phyloP scores from a whole-genome alignment of 1,140 invertebrate species.

The Wiebesia pumilae region DNA sequence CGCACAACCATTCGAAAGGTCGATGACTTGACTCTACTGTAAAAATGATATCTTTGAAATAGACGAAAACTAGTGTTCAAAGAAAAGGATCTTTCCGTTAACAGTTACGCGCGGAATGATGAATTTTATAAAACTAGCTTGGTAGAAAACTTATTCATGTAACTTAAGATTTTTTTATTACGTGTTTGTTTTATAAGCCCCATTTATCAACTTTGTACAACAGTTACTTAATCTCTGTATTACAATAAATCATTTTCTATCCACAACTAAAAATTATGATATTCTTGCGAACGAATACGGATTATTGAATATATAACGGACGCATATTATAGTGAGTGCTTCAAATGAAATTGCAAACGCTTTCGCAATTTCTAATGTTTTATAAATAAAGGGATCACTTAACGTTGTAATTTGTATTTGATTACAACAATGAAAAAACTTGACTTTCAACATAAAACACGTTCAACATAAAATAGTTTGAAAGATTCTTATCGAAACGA shows the following conservation, averaged over 20 bases:
- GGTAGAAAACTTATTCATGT: neutral
- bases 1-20: neutral
- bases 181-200: neutral
- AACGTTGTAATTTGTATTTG: conserved; percentile 10
- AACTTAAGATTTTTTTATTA: neutral
- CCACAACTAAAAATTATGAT: neutral
- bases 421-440: conserved; percentile 6
- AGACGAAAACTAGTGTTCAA: neutral
- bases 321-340: neutral
- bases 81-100: neutral
- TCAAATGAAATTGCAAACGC: neutral
- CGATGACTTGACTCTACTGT: neutral
- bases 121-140: neutral
- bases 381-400: conserved; percentile 18
- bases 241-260: neutral
- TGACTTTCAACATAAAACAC: too few species aligned
- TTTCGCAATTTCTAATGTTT: neutral
- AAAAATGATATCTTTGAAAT: neutral
- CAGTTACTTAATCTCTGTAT: neutral
- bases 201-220: neutral
- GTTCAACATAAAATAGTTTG: neutral
- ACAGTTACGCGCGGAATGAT: neutral
- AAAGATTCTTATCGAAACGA: neutral
- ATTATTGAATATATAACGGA: neutral
- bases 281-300: neutral